These are phyloP conservation scores for Himalopsyche anomala DNA, from an alignment of 2,888 invertebrate species.

Conservation along the genomic window DNA sequence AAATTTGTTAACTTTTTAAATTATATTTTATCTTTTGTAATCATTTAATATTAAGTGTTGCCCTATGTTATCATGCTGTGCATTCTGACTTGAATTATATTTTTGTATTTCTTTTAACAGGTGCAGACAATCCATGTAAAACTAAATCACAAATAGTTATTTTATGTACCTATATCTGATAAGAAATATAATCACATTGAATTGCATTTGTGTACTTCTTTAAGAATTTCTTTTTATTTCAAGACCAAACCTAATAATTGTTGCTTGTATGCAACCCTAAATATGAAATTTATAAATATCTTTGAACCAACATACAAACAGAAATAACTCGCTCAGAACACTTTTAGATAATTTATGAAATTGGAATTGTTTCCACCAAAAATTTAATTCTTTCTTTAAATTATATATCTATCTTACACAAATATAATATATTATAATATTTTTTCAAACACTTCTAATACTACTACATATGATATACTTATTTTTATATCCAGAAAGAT, in stretches of 20 bases:
- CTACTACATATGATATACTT: no score
- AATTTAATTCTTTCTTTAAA: no score
- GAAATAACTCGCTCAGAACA: no score
- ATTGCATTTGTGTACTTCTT: constrained; percentile 6
- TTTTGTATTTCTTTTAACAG: constrained; percentile 35
- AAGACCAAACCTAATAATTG: not conserved
- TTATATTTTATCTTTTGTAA: not conserved
- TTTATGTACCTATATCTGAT: constrained; percentile 40
- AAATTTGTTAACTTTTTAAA: not conserved
- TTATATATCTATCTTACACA: no score
- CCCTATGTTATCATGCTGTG: not conserved
- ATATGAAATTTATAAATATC: no score
- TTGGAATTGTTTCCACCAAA: no score
- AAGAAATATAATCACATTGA: constrained; percentile 39
- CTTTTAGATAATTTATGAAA: no score
- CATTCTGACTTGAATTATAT: not conserved
- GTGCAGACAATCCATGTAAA: constrained; percentile 41
- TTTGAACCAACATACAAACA: no score
- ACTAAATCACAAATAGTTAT: constrained; percentile 39
- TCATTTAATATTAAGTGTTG: not conserved
- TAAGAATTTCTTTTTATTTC: not conserved
- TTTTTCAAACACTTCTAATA: no score
- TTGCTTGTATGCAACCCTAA: no score
- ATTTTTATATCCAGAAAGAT: no score
- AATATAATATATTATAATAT: no score